These are phyloP conservation scores for Cygnus buccinator DNA, from an alignment of 2,113 vertebrate species.

Conservation along the genomic window DNA sequence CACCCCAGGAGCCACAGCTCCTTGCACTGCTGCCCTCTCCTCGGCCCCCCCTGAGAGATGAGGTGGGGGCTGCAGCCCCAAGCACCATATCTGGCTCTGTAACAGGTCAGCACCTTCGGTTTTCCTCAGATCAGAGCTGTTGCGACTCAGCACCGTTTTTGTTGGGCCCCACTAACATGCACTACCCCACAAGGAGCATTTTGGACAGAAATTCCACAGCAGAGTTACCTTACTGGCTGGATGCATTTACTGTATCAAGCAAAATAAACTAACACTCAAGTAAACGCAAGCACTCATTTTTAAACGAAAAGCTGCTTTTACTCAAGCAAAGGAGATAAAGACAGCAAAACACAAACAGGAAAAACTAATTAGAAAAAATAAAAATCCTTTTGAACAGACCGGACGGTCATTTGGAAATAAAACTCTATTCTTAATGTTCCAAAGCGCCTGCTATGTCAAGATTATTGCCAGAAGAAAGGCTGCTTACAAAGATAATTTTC, in stretches of 20 bases:
- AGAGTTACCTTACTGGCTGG: background rate
- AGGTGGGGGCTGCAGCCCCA: background rate
- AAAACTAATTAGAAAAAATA: constrained; percentile 33
- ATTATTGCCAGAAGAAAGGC: constrained; percentile 50
- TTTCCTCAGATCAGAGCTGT: background rate
- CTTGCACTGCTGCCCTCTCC: background rate
- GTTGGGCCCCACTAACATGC: background rate
- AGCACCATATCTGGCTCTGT: background rate
- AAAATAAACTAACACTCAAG: background rate
- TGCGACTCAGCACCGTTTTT: background rate
- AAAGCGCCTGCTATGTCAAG: background rate
- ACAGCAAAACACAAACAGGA: background rate
- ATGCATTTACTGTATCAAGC: background rate
- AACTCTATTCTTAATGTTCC: constrained; percentile 23
- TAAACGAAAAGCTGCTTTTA: background rate
- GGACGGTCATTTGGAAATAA: constrained; percentile 46
- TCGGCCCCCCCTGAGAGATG: background rate
- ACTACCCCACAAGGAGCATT: background rate
- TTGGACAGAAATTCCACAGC: background rate
- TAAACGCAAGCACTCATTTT: background rate
- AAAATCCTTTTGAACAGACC: constrained; percentile 23
- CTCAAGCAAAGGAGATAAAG: constrained; percentile 29
- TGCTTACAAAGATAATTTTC: constrained; percentile 48
- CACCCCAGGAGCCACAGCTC: accelerated
- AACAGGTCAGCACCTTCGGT: background rate